Conservation (phyloP, 2,888 invertebrate species). For the Pristionchus japonicus region DNA sequence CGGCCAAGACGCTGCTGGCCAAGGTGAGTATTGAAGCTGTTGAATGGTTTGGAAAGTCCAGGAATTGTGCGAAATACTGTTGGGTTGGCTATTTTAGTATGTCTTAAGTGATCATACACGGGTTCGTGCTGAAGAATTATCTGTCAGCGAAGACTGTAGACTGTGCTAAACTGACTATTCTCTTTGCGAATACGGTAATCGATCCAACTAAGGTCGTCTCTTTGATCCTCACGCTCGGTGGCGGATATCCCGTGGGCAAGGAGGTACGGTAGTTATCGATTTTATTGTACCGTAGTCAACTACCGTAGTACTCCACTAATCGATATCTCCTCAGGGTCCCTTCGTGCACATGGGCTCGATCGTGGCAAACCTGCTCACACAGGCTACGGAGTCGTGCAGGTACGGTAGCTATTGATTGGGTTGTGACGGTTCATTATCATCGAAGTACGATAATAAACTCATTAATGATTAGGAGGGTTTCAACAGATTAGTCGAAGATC, state of each 20-base stretch:
- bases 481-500: no score
- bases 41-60: no score
- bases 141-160: no score
- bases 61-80: no score
- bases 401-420: neutral
- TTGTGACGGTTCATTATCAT: no score
- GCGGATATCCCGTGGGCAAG: conserved; percentile 95
- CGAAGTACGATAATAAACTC: neutral
- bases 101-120: no score
- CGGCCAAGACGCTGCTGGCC: conserved; percentile 91
- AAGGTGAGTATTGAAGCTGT: conserved; percentile 80
- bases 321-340: conserved; percentile 81
- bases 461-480: neutral
- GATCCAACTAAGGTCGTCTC: conserved; percentile 82
- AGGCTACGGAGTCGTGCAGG: conserved; percentile 47
- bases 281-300: neutral
- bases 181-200: neutral
- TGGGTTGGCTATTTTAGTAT: no score
- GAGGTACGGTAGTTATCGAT: conserved; percentile 79
- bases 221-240: conserved; percentile 92
- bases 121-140: no score
- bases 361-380: conserved; percentile 89
- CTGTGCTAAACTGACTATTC: no score
- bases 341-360: conserved; percentile 98
- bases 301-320: neutral